Conservation (phyloP, 2,888 invertebrate species). For the Sthenelais limicola region DNA sequence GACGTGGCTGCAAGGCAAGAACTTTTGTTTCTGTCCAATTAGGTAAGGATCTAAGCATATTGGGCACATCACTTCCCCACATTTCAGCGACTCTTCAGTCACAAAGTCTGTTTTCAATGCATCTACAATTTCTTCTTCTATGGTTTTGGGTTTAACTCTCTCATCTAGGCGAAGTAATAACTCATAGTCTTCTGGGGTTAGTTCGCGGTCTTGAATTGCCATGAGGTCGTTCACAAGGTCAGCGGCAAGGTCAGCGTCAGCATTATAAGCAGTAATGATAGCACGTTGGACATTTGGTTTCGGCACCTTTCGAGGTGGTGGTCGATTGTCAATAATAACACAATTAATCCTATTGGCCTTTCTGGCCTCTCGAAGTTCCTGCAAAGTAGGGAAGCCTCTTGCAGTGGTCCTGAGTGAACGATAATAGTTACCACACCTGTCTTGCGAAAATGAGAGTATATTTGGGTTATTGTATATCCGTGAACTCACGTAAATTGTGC, state of each 20-base stretch:
- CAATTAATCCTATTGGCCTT: no score
- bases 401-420: no score
- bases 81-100: constrained; percentile 46
- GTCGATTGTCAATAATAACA: background rate
- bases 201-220: constrained; percentile 65
- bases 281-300: no score
- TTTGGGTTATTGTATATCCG: no score
- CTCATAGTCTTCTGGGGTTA: constrained; percentile 71
- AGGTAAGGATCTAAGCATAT: constrained; percentile 67
- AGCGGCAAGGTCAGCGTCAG: constrained; percentile 44
- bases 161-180: constrained; percentile 66
- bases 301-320: background rate
- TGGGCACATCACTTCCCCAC: constrained; percentile 60
- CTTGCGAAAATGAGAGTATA: no score
- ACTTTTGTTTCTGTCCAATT: constrained; percentile 61
- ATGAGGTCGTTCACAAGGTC: constrained; percentile 60
- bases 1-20: constrained; percentile 66
- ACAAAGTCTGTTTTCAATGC: constrained; percentile 59
- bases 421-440: no score
- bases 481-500: no score
- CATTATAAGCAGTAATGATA: constrained; percentile 43
- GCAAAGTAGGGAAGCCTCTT: no score
- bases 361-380: no score
- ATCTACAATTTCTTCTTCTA: constrained; percentile 53
- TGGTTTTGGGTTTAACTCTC: constrained; percentile 65